Conservation (phyloP, 2,113 vertebrate species). For the Periophthalmodon schlosseri region DNA sequence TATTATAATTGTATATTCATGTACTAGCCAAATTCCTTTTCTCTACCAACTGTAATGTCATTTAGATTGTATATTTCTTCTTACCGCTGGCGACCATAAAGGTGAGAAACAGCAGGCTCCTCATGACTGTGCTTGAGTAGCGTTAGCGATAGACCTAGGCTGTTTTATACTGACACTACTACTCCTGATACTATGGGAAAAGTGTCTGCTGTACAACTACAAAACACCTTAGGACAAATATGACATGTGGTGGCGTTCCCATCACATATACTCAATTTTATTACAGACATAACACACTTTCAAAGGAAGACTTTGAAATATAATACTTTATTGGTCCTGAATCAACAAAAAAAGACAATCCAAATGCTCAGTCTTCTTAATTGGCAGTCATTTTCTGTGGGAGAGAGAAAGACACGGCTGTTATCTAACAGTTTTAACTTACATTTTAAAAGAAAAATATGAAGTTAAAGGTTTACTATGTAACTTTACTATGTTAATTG, state of each 20-base stretch:
- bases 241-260: conserved; percentile 5
- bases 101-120: conserved; percentile 64
- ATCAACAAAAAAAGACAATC: background rate
- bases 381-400: conserved; percentile 65
- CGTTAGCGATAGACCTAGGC: background rate
- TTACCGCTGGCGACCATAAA: conserved; percentile 44
- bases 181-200: conserved; percentile 25
- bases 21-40: no score
- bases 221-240: conserved; percentile 34
- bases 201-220: conserved; percentile 19
- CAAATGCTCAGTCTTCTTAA: conserved; percentile 24
- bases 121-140: conserved; percentile 48
- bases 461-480: no score
- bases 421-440: conserved; percentile 5
- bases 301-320: background rate
- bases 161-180: conserved; percentile 58
- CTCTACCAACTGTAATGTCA: no score
- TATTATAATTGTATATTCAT: no score
- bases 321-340: background rate
- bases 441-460: background rate
- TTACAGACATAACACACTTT: background rate
- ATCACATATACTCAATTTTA: background rate
- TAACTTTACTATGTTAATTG: no score
- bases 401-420: conserved; percentile 3
- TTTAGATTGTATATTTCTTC: background rate